A percentile compares a stretch with the other conserved stretches of the same genome.
phyloP scores from a whole-genome alignment of 2,113 vertebrate species.

The Tetrao urogallus region DNA sequence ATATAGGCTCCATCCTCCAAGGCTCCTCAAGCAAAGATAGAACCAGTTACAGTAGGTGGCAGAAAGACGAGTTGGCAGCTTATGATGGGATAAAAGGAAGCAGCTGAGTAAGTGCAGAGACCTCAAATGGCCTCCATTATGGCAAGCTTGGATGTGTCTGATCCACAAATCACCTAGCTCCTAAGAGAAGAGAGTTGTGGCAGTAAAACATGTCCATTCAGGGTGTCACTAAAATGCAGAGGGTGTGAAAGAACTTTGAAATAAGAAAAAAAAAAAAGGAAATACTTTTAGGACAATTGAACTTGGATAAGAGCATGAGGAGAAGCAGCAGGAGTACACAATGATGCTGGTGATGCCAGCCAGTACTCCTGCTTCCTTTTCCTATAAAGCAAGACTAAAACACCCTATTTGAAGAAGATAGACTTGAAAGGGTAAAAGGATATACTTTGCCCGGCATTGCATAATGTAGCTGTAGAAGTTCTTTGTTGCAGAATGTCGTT shows the following conservation, averaged over 20 bases:
- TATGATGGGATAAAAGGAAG: not conserved
- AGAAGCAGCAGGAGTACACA: not conserved
- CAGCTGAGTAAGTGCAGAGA: not conserved
- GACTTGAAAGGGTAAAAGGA: not conserved
- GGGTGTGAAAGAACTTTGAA: not conserved
- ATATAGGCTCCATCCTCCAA: not conserved
- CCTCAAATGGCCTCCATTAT: not conserved
- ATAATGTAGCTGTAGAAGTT: not conserved
- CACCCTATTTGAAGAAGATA: not conserved
- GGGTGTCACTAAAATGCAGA: not conserved
- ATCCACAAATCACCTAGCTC: not conserved
- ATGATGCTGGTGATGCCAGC: not conserved
- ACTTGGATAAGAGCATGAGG: not conserved
- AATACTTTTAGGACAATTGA: not conserved
- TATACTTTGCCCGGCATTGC: not conserved
- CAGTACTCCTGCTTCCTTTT: not conserved
- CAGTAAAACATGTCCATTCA: not conserved
- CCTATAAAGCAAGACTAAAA: not conserved
- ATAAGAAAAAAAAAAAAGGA: not conserved
- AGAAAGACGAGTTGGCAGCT: not conserved
- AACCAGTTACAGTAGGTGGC: not conserved
- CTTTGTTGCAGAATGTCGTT: not conserved
- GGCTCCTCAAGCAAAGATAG: not conserved
- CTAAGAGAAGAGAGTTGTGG: not conserved
- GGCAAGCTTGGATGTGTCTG: not conserved